Evolutionary conservation across 2,888 invertebrate species (phyloP).

Genomic region (Mesochorus sp.): DNA sequence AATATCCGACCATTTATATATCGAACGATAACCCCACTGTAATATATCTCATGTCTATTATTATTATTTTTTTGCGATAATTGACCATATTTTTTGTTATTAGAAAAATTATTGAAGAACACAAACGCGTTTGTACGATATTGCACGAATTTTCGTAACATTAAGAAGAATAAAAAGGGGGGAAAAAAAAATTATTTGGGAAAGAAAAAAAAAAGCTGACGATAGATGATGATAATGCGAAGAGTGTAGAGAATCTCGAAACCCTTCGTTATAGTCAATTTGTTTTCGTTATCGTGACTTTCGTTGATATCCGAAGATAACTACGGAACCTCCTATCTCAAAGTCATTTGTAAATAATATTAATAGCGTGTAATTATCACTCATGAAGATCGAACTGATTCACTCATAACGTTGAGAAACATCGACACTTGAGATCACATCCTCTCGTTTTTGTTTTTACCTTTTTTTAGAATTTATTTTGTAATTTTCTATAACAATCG

Average conservation of each 20-base stretch:
- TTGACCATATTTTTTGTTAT: constrained; percentile 72
- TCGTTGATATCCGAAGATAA: too few relatives aligned
- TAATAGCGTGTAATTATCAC: too few relatives aligned
- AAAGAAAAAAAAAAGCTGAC: neutral
- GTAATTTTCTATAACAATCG: too few relatives aligned
- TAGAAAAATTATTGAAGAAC: constrained; percentile 27
- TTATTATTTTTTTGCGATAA: constrained; percentile 75
- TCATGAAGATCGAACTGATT: neutral
- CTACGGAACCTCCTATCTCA: too few relatives aligned
- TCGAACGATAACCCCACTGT: constrained; percentile 76
- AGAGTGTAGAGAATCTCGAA: constrained; percentile 2
- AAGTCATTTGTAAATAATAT: too few relatives aligned
- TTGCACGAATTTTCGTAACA: constrained; percentile 31
- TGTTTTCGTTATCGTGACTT: too few relatives aligned
- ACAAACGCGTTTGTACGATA: constrained; percentile 44
- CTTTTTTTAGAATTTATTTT: too few relatives aligned
- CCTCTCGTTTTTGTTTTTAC: too few relatives aligned
- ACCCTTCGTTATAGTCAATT: constrained; percentile 19
- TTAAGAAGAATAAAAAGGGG: neutral
- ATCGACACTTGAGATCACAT: neutral
- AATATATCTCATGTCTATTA: constrained; percentile 79
- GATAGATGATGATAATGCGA: neutral
- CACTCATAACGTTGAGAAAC: neutral
- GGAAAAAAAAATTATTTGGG: constrained; percentile 9
- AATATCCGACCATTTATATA: constrained; percentile 67